Evolutionary conservation across 2,888 invertebrate species (phyloP), one percentile per base, ranked within the genome.

Genomic region (Nomada lathburiana): DNA sequence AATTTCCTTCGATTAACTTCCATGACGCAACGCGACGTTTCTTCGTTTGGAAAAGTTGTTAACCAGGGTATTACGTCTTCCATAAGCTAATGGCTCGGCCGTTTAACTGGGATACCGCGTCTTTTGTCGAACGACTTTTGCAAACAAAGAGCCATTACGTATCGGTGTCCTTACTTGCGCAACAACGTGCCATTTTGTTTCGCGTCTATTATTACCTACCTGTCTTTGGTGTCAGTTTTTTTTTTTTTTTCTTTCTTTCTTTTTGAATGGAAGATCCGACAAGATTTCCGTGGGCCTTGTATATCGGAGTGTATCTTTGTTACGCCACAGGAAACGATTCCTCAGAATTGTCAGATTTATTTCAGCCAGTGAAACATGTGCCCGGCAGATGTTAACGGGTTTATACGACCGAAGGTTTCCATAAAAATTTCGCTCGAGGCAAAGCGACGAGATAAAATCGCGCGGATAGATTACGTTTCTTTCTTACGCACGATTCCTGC

Each of bases 1-100:
- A 67, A 67, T 67, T 52, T 67, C 36, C 67, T 52, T 26, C 50
- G 70, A 60, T 71, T 57, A 59, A 57, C 57, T 26, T 60, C 60
- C 47, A 10, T 50, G 60, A 71, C 60, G 59, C 29, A 52, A 50
- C 50, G 7, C 20, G 29, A 1, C 50, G 70, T 67, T 67, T 67
- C 53, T 67, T 67, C 53, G 53, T 52, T 67, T 36, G 67, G 67
- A 53, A 53, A 53, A 67, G 53, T 53, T 36, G 53, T 52, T 52
- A 52, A 52, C 52, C 36, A 1, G 52, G 20, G 36, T 53, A 53
- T 67, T 67, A 20, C 67, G 67, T 53, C 53, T 53, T 67, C 52
- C 53, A 36, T 67, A 16, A 67, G 36, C 65, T 67, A 67, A 53
- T 53, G 16, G n/a, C n/a, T 18, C 13, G 52, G 36, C 29, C 65